Evolutionary conservation across 2,797 vertebrate genomes (phyloP), one percentile per base, ranked within the genome.

Genomic region (Oreochromis mossambicus): DNA sequence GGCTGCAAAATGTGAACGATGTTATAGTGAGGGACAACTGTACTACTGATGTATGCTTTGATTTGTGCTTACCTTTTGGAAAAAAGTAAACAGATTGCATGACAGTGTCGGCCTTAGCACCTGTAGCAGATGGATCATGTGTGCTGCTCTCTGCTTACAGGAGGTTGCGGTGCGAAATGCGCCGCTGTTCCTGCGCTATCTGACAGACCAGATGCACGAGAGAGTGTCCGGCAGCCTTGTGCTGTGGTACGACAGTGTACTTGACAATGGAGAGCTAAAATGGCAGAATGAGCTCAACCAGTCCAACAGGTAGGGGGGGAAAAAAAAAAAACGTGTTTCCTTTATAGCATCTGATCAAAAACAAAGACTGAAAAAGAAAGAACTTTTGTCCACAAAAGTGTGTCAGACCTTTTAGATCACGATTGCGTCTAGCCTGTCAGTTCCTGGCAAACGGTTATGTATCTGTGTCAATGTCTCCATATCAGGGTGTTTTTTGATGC

Each of bases 271-370:
- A 3, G 2, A 92, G 0, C 96, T 99, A 3, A 89, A 1, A 0
- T 99, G 98, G 98, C 98, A 99, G 93, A 97, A 99, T 0, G 97
- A 98, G 58, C 97, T 99, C 34, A 99, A 98, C 1, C 75, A 96
- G 36, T 55, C 91, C 5, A 99, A 99, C 87, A 96, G 96, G 98
- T 97, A 43, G 46, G 83, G 34, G 8, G 0, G 3, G 7, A 21
- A 15, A 21, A 48, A 24, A 24, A 3, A 3, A 52, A 6, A 58
- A 34, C 3, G 2, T 7, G 1, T 17, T 6, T n/a, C 15, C 17
- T 9, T 26, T 14, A 24, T 46, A 19, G n/a, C 36, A 68, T 66
- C 61, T 41, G 38, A 43, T 70, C 38, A 70, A 41, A 70, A 70
- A 68, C 63, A 1, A 68, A 68, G 38, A 70, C 38, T 26, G 63